Evolutionary conservation across 1,140 invertebrate species (phyloP).

Genomic region (Venustaconcha ellipsiformis): DNA sequence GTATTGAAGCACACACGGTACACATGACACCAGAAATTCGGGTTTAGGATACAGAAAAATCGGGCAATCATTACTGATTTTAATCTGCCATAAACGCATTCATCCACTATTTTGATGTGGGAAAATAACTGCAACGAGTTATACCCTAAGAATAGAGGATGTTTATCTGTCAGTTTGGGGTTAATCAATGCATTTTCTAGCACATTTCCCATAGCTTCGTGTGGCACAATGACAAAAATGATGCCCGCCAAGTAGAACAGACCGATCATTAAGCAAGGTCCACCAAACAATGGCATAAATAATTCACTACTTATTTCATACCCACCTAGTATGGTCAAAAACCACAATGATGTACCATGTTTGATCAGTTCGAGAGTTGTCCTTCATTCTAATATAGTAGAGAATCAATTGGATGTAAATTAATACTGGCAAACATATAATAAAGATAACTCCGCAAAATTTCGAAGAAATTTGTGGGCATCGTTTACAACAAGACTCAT

Average conservation of each 20-base stretch:
- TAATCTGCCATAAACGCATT: neutral
- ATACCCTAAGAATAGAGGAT: neutral
- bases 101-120: neutral
- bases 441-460: neutral
- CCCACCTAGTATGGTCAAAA: constrained; percentile 12
- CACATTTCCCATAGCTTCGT: neutral
- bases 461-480: neutral
- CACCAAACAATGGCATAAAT: constrained; percentile 14
- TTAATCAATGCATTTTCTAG: neutral
- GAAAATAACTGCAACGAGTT: neutral
- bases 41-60: constrained; percentile 6
- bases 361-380: neutral
- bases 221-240: neutral
- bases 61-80: neutral
- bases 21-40: constrained; percentile 2
- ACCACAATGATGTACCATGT: constrained; percentile 8
- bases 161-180: neutral
- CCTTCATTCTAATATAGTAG: neutral
- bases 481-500: neutral
- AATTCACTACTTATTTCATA: constrained; percentile 9
- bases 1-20: neutral
- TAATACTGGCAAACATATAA: neutral
- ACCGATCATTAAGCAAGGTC: neutral
- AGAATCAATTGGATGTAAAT: constrained; percentile 1
- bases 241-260: neutral